phyloP scores from a whole-genome alignment of 2,113 vertebrate species.

The Pristiophorus japonicus region DNA sequence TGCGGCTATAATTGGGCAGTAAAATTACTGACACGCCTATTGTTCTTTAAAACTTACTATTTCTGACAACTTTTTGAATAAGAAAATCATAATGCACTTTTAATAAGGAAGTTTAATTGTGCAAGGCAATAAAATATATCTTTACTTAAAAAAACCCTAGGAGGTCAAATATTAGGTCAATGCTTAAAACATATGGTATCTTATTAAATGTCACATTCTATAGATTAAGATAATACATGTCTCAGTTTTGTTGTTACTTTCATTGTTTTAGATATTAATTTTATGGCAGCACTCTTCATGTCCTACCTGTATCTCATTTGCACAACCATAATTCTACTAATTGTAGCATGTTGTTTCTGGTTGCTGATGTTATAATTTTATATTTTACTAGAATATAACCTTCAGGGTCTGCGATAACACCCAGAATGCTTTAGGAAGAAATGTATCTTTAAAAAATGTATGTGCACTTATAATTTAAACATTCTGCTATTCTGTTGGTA shows the following conservation, averaged over 20 bases:
- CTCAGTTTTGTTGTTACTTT: slow-evolving; percentile 3
- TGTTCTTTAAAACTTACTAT: not conserved
- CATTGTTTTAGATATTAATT: slow-evolving; percentile 32
- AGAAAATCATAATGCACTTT: slow-evolving; percentile 9
- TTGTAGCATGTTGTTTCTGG: not conserved
- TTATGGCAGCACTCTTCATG: not conserved
- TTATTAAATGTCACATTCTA: slow-evolving; percentile 28
- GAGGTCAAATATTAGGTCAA: slow-evolving; percentile 15
- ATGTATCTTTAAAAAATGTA: not conserved
- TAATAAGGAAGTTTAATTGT: slow-evolving; percentile 22
- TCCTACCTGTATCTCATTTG: not conserved
- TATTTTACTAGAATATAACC: slow-evolving; percentile 7
- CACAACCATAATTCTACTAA: slow-evolving; percentile 5
- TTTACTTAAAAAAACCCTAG: not conserved
- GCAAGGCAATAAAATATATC: not conserved
- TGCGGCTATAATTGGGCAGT: slow-evolving; percentile 1
- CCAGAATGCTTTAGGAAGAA: not conserved
- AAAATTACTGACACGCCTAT: slow-evolving; percentile 1
- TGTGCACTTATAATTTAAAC: not conserved
- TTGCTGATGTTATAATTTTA: not conserved
- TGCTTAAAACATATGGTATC: not conserved
- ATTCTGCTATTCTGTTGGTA: not conserved
- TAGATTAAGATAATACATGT: slow-evolving; percentile 12
- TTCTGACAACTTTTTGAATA: not conserved
- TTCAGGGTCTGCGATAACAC: not conserved